phyloP scores from a whole-genome alignment of 2,113 vertebrate species.

The Notiomystis cincta region DNA sequence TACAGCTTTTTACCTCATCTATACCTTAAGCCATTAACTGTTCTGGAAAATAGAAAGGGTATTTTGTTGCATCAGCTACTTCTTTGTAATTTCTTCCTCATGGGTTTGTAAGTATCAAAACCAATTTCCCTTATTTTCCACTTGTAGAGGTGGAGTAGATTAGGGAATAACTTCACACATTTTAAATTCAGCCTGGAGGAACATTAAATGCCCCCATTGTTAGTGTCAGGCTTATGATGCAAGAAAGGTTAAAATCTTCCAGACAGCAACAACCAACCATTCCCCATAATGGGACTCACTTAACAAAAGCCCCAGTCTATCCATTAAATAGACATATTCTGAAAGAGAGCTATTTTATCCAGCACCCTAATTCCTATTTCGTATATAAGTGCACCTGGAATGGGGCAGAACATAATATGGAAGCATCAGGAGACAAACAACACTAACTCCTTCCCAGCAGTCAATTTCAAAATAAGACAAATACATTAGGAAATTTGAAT shows the following conservation, averaged over 20 bases:
- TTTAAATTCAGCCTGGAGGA: neutral
- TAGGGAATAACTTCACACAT: neutral
- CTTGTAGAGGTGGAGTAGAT: neutral
- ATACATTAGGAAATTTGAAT: neutral
- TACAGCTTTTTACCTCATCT: neutral
- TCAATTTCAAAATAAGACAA: neutral
- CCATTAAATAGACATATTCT: neutral
- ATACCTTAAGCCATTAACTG: neutral
- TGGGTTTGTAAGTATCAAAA: neutral
- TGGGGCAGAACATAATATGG: neutral
- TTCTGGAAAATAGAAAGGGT: neutral
- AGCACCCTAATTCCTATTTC: neutral
- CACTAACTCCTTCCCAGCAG: neutral
- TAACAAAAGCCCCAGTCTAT: neutral
- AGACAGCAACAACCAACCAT: neutral
- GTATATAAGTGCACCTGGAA: neutral
- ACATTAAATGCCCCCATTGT: accelerated
- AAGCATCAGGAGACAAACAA: neutral
- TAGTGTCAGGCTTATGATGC: neutral
- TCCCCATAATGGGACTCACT: neutral
- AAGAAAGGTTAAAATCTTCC: neutral
- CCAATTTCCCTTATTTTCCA: neutral
- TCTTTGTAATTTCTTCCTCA: neutral
- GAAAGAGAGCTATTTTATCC: neutral
- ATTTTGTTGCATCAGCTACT: neutral